Conservation (phyloP, 2,888 invertebrate genomes). For the Pandemis corylana region DNA sequence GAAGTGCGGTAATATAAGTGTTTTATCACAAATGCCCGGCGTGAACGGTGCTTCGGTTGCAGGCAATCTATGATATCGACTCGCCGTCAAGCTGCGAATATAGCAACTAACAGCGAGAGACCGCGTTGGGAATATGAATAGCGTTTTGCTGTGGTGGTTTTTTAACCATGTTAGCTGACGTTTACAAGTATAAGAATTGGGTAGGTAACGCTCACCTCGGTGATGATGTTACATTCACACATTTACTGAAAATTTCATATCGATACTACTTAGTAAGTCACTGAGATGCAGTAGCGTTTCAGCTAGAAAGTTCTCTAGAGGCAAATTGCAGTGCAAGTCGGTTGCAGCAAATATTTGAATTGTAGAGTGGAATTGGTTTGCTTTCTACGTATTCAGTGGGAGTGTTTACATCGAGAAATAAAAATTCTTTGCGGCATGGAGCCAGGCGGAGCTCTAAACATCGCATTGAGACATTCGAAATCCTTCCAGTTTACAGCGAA, state of each 20-base stretch:
- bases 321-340: conserved; percentile 76
- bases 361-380: conserved; percentile 82
- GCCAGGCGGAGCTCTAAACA: conserved; percentile 26
- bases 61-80: conserved; percentile 45
- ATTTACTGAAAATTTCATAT: conserved; percentile 25
- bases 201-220: neutral
- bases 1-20: conserved; percentile 41
- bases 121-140: neutral
- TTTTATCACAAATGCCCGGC: conserved; percentile 30
- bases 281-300: conserved; percentile 45
- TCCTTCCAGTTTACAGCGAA: conserved; percentile 31
- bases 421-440: conserved; percentile 61
- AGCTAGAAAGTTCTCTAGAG: conserved; percentile 59
- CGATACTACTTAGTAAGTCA: conserved; percentile 38
- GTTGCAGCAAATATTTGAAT: conserved; percentile 80
- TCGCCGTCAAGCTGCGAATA: conserved; percentile 26
- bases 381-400: conserved; percentile 72
- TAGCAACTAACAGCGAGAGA: conserved; percentile 9
- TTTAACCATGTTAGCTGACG: neutral
- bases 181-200: neutral
- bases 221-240: conserved; percentile 9
- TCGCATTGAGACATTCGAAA: conserved; percentile 44
- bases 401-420: conserved; percentile 74
- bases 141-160: conserved; percentile 1
- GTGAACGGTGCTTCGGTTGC: conserved; percentile 34